Base-by-base conservation (phyloP, 2,113 vertebrate species). In the Chaenocephalus aceratus region DNA sequence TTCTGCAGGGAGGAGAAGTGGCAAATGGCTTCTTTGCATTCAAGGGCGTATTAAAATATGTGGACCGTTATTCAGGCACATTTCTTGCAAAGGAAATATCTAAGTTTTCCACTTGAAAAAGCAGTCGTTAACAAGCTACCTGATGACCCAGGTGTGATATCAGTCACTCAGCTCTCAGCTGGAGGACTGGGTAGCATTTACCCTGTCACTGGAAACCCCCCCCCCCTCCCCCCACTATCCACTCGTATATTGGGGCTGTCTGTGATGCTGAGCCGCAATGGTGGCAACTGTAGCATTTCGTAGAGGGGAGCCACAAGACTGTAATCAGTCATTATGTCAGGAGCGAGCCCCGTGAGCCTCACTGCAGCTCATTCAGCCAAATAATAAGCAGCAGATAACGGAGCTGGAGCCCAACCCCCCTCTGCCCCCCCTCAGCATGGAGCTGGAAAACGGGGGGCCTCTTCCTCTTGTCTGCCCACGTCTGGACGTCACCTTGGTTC, bases 271-370 rank as follows among this genome's bases (percentile, higher is more conserved):
- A 86, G 63, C 79, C 60, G 60, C 82, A 75, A 57, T 34, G 56
- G 82, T 80, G 83, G 88, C 87, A 75, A 95, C 94, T 94, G 95
- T 93, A 94, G 91, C 95, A 94, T 94, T 95, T 93, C 94, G 95
- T 93, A 88, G 93, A 95, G 94, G 94, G 93, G 94, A 88, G 89
- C 92, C 93, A 94, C 92, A 92, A 93, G 94, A 93, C 93, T 93
- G 95, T 95, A 96, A 97, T 97, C 96, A 95, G 94, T 97, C 96
- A 96, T 97, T 95, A 95, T 97, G 96, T 97, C 96, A 96, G 94
- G 94, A 72, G 94, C 86, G 91, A 94, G 93, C 94, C 96, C 82
- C 45, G 89, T 92, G 95, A 94, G 88, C 86, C 88, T 87, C 85
- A 77, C 93, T 95, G 92, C 87, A 83, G 90, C 94, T 96, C 94